These are phyloP conservation scores for Atta cephalotes DNA, from an alignment of 1,140 invertebrate genomes.

Conservation along the genomic window DNA sequence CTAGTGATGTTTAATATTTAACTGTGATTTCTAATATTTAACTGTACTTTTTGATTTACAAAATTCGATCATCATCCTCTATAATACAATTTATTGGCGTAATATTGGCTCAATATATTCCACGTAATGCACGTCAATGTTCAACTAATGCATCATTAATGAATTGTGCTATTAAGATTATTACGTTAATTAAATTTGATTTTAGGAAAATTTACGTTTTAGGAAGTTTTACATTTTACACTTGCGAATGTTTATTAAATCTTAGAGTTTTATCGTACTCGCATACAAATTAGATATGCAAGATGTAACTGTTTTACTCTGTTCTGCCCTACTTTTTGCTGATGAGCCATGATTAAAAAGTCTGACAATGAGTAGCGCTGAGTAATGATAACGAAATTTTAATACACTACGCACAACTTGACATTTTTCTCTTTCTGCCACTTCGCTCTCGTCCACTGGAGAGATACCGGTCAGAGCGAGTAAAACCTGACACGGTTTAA, in stretches of 20 bases:
- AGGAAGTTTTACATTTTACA: neutral
- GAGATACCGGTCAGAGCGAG: neutral
- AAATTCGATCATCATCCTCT: neutral
- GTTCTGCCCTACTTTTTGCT: neutral
- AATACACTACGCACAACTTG: constrained; percentile 42
- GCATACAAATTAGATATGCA: neutral
- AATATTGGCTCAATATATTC: no score
- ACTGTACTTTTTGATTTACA: neutral
- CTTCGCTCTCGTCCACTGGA: neutral
- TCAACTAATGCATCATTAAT: no score
- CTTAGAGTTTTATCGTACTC: neutral
- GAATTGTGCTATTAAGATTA: no score
- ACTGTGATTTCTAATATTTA: constrained; percentile 18
- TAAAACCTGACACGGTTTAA: constrained; percentile 41
- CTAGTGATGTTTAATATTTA: constrained; percentile 6
- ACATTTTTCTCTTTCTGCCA: neutral
- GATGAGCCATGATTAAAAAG: constrained; percentile 54
- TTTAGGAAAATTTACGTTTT: neutral
- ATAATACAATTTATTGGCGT: no score
- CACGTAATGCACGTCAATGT: no score
- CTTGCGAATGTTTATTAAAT: constrained; percentile 5
- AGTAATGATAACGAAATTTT: constrained; percentile 47
- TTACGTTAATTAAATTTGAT: neutral
- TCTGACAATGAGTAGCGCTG: neutral
- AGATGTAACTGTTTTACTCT: constrained; percentile 10